Conservation (phyloP, 2,888 invertebrate species). For the Nomada hirtipes region DNA sequence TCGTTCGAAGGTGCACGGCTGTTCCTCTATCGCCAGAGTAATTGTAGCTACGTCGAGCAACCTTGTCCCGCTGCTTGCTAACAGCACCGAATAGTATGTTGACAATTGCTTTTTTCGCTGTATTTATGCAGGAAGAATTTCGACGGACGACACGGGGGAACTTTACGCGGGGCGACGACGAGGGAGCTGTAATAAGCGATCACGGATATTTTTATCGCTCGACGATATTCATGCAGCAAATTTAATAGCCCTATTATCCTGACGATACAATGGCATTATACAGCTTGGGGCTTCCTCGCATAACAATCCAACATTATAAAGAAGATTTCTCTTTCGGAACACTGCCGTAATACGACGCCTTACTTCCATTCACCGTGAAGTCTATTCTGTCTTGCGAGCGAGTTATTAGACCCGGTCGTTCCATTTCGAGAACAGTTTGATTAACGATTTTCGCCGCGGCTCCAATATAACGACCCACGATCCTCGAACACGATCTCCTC, state of each 20-base stretch:
- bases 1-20: neutral
- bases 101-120: no score
- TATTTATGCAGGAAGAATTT: neutral
- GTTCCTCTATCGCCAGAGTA: neutral
- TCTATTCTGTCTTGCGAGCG: constrained; percentile 64
- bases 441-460: constrained; percentile 54
- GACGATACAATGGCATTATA: constrained; percentile 60
- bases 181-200: constrained; percentile 39
- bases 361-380: constrained; percentile 63
- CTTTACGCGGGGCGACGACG: no score
- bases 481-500: constrained; percentile 30
- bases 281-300: constrained; percentile 49
- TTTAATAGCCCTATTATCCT: constrained; percentile 65
- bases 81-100: neutral
- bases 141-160: fast-evolving
- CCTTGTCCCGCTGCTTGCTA: neutral
- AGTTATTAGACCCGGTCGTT: constrained; percentile 63
- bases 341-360: constrained; percentile 64
- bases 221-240: constrained; percentile 41
- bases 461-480: constrained; percentile 50
- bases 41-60: neutral
- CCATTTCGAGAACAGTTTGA: constrained; percentile 60
- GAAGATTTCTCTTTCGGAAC: constrained; percentile 60
- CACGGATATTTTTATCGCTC: constrained; percentile 47
- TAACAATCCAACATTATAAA: constrained; percentile 69